Percentiles rank a stretch among this genome's conserved stretches.
Conservation (phyloP, 2,113 vertebrate species). For the Ondatra zibethicus region DNA sequence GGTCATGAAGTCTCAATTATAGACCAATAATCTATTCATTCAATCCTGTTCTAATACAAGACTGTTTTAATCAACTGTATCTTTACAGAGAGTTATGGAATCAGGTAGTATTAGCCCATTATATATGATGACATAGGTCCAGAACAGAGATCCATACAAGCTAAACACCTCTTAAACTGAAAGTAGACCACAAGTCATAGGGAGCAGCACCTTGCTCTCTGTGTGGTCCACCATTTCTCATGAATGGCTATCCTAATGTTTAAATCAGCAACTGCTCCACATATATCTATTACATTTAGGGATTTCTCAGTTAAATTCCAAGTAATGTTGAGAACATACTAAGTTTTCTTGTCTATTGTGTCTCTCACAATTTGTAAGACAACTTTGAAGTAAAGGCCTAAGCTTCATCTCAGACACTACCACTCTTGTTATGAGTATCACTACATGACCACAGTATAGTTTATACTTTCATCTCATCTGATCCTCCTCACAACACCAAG, state of each 20-base stretch:
- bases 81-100: background rate
- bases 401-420: background rate
- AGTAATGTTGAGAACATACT: background rate
- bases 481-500: background rate
- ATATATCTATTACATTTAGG: background rate
- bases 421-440: background rate
- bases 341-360: slow-evolving; percentile 27
- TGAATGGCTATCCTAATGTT: background rate
- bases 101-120: background rate
- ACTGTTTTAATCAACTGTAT: background rate
- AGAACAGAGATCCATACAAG: background rate
- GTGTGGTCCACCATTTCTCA: background rate
- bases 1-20: background rate
- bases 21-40: background rate
- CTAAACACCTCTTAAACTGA: background rate
- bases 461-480: slow-evolving; percentile 20
- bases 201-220: background rate
- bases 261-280: background rate
- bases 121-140: background rate
- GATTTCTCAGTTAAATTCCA: background rate
- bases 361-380: background rate
- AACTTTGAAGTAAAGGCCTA: slow-evolving; percentile 28
- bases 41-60: background rate
- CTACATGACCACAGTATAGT: background rate
- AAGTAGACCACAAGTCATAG: background rate